Percentiles rank a stretch among this genome's conserved stretches.
Evolutionary conservation across 2,113 vertebrate genomes (phyloP).

Genomic region (Crotalus viridis): DNA sequence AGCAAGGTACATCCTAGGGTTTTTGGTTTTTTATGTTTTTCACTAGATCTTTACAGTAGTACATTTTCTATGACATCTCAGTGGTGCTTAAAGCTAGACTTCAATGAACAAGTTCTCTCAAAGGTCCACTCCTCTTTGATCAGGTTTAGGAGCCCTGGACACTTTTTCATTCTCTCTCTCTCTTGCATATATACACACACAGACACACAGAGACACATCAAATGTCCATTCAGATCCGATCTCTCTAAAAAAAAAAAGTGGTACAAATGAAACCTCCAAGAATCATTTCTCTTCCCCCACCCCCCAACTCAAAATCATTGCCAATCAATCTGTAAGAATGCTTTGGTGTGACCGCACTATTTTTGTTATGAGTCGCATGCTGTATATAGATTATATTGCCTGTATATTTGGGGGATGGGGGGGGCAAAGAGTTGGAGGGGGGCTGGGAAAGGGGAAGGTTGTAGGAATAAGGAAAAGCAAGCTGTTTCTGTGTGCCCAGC

Average conservation of each 20-base stretch:
- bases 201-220: not conserved
- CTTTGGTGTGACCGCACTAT: conserved; percentile 42
- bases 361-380: conserved; percentile 69
- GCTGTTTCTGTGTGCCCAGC: conserved; percentile 55
- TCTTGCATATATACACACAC: not conserved
- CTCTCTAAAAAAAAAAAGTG: conserved; percentile 34
- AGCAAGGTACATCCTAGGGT: not conserved
- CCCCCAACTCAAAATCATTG: conserved; percentile 29
- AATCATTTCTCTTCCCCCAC: conserved; percentile 29
- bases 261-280: conserved; percentile 36
- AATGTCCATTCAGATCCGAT: conserved; percentile 46
- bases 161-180: not conserved
- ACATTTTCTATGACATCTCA: not conserved
- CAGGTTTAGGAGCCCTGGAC: conserved; percentile 22
- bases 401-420: conserved; percentile 19
- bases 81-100: not conserved
- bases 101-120: conserved; percentile 19
- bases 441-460: not conserved
- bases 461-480: conserved; percentile 13
- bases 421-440: not conserved
- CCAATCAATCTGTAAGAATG: conserved; percentile 53
- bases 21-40: not conserved
- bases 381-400: conserved; percentile 63
- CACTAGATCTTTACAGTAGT: conserved; percentile 27
- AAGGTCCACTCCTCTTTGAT: conserved; percentile 37